phyloP scores from a whole-genome alignment of 1,140 invertebrate genomes.

The Drosophila lini region DNA sequence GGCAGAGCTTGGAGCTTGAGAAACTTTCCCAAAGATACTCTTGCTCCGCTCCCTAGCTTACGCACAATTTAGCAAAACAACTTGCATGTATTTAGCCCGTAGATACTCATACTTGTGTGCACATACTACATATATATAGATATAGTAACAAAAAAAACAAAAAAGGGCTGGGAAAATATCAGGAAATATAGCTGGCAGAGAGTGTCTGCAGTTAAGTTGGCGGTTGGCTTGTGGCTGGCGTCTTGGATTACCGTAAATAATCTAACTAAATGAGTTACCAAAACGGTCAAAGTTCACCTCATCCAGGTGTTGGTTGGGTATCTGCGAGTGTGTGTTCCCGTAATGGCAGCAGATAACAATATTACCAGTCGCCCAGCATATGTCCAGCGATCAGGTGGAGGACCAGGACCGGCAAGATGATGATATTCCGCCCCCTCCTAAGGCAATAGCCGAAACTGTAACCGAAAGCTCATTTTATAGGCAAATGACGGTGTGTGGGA shows the following conservation, averaged over 20 bases:
- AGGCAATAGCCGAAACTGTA: conserved; percentile 51
- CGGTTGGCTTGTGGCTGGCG: conserved; percentile 70
- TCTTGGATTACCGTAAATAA: conserved; percentile 82
- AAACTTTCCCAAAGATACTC: conserved; percentile 61
- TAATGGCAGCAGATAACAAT: conserved; percentile 54
- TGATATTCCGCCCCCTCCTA: conserved; percentile 40
- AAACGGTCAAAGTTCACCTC: conserved; percentile 76
- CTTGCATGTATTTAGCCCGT: conserved; percentile 76
- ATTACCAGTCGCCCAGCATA: conserved; percentile 55
- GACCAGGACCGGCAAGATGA: conserved; percentile 4
- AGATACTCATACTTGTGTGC: conserved; percentile 39
- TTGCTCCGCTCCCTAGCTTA: conserved; percentile 51
- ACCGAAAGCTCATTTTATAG: conserved; percentile 52
- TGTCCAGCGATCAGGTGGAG: conserved; percentile 46
- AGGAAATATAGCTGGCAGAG: conserved; percentile 8
- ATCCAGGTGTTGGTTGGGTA: conserved; percentile 57
- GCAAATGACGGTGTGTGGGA: conserved; percentile 24
- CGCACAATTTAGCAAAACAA: conserved; percentile 82
- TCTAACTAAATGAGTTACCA: conserved; percentile 81
- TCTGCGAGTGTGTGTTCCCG: conserved; percentile 9
- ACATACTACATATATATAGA: neutral
- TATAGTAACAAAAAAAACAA: neutral
- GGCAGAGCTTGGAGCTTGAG: conserved; percentile 79
- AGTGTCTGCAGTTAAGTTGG: conserved; percentile 65
- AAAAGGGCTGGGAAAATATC: conserved; percentile 6